A percentile compares a stretch with the other conserved stretches of the same genome.
phyloP scores from a whole-genome alignment of 2,113 vertebrate genomes.

The Hepsetus odoe region DNA sequence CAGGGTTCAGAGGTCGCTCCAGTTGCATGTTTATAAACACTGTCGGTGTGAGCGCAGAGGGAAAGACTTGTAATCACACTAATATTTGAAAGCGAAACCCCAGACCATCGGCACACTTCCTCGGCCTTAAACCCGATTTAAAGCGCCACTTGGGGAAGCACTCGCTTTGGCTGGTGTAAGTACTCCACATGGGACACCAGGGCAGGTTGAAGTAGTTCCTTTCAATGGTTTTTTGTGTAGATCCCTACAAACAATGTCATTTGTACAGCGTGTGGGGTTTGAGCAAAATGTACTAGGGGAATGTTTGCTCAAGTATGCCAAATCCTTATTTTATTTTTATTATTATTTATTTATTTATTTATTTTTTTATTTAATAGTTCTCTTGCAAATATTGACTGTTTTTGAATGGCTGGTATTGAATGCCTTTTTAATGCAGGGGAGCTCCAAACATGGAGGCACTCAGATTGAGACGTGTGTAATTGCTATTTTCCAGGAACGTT shows the following conservation, averaged over 20 bases:
- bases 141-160: conserved; percentile 39
- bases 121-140: conserved; percentile 45
- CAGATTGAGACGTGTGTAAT: background rate
- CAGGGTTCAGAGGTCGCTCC: conserved; percentile 76
- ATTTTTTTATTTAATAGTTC: background rate
- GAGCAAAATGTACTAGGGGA: background rate
- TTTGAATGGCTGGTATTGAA: background rate
- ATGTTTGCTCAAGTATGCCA: background rate
- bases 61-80: conserved; percentile 57
- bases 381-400: background rate
- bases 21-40: conserved; percentile 75
- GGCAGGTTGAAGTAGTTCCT: background rate
- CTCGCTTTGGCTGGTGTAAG: conserved; percentile 60
- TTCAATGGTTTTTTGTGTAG: background rate
- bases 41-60: conserved; percentile 50
- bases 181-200: conserved; percentile 34
- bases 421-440: too few species aligned
- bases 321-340: too few species aligned
- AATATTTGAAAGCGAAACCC: conserved; percentile 52
- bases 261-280: conserved; percentile 4
- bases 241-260: background rate
- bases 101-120: conserved; percentile 19
- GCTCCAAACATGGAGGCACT: too few species aligned
- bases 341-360: too few species aligned
- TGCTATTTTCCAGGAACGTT: background rate